phyloP scores from a whole-genome alignment of 64 coral and sea anemone genomes.

The Montipora efflorescens region DNA sequence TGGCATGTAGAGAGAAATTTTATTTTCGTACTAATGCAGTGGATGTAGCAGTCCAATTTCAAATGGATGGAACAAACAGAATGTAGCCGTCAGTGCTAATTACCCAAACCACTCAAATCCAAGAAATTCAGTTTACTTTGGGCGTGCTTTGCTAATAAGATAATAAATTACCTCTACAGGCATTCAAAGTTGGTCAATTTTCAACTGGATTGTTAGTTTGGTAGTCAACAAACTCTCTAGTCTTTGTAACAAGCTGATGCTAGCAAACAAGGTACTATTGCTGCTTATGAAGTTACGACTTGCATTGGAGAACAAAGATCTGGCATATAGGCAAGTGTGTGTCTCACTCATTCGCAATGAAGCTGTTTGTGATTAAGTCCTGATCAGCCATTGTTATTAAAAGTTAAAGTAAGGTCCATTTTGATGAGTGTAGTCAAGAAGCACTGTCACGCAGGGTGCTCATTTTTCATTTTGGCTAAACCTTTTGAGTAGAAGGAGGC shows the following conservation, averaged over 20 bases:
- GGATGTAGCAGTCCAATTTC: background rate
- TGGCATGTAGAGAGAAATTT: background rate
- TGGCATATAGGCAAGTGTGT: slow-evolving; percentile 44
- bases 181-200: slow-evolving; percentile 48
- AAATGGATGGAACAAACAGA: background rate
- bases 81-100: background rate
- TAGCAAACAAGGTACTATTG: slow-evolving; percentile 44
- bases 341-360: slow-evolving; percentile 10
- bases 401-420: background rate
- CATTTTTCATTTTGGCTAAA: too few species aligned
- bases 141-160: background rate
- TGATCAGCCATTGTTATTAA: background rate
- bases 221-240: slow-evolving; percentile 6
- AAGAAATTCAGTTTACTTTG: slow-evolving; percentile 5
- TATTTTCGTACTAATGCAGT: background rate
- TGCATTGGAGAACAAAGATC: slow-evolving; percentile 58
- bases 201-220: slow-evolving; percentile 43
- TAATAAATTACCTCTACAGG: slow-evolving; percentile 15
- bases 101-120: background rate
- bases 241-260: slow-evolving; percentile 31
- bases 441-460: too few species aligned
- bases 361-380: background rate
- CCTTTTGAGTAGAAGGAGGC: too few species aligned
- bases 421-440: background rate
- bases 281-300: slow-evolving; percentile 55